Conservation (phyloP, 1,140 invertebrate genomes). For the Drosophila subpulchrella region DNA sequence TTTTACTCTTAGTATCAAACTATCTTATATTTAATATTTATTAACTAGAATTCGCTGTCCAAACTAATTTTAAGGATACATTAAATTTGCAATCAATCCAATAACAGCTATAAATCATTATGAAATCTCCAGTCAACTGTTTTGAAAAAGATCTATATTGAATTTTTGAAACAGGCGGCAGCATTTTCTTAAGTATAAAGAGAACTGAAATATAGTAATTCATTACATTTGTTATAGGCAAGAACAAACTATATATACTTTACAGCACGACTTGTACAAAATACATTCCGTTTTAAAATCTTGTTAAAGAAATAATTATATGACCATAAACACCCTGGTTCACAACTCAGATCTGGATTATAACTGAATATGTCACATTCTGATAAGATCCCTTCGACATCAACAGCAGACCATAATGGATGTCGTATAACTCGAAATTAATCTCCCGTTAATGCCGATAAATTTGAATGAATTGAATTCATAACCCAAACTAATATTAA, state of each 20-base stretch:
- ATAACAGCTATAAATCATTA: too few species aligned
- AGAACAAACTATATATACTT: constrained; percentile 87
- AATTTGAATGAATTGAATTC: constrained; percentile 94
- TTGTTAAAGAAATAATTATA: constrained; percentile 99
- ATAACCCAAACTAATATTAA: constrained; percentile 85
- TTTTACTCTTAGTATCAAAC: too few species aligned
- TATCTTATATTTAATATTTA: too few species aligned
- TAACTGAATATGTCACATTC: constrained; percentile 99
- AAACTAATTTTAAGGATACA: too few species aligned
- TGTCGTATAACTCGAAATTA: constrained; percentile 91
- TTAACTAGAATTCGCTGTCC: too few species aligned
- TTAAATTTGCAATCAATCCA: too few species aligned
- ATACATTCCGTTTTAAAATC: constrained; percentile 98
- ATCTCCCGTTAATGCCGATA: constrained; percentile 94
- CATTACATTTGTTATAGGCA: neutral
- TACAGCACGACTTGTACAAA: constrained; percentile 97
- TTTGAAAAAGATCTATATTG: too few species aligned
- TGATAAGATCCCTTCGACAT: constrained; percentile 94
- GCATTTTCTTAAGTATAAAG: constrained; percentile 86
- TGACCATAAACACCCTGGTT: constrained; percentile 99
- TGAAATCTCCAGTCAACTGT: too few species aligned
- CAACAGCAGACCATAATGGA: constrained; percentile 95
- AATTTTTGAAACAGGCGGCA: too few species aligned
- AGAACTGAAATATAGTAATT: constrained; percentile 83
- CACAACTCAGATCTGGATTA: constrained; percentile 97